phyloP scores from a whole-genome alignment of 2,797 vertebrate species.

The Australoheros facetus region DNA sequence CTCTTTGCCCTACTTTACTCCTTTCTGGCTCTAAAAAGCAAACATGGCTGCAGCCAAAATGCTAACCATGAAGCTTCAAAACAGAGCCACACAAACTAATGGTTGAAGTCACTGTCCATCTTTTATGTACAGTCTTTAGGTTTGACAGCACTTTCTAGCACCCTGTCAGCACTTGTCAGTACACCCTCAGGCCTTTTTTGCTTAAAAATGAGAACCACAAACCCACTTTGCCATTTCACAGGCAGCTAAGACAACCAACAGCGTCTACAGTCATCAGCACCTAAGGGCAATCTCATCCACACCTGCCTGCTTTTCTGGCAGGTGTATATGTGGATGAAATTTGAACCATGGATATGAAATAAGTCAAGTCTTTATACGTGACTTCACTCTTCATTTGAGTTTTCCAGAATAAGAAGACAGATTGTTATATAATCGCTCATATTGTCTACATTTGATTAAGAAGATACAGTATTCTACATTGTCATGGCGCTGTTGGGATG shows the following conservation, averaged over 20 bases:
- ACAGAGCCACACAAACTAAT: not conserved
- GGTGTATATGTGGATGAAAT: not conserved
- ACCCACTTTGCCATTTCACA: not conserved
- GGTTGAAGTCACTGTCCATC: not conserved
- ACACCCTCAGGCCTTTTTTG: not conserved
- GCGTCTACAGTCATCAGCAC: not conserved
- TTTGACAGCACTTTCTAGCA: not conserved
- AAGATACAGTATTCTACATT: not conserved
- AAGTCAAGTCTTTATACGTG: not conserved
- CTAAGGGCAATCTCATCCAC: not conserved
- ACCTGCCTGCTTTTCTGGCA: not conserved
- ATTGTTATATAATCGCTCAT: not conserved
- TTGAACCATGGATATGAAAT: not conserved
- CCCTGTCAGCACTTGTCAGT: not conserved
- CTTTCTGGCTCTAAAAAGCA: not conserved
- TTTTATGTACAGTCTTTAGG: not conserved
- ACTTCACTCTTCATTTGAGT: not conserved
- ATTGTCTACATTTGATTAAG: not conserved
- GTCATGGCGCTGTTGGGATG: not conserved
- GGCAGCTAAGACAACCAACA: not conserved
- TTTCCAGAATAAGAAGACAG: not conserved
- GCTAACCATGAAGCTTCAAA: not conserved
- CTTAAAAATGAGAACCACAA: not conserved
- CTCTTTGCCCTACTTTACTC: not conserved
- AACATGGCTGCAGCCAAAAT: not conserved